Percentiles rank a stretch among this genome's conserved stretches.
Conservation (phyloP, 2,797 vertebrate species). For the Rhabdomys pumilio region DNA sequence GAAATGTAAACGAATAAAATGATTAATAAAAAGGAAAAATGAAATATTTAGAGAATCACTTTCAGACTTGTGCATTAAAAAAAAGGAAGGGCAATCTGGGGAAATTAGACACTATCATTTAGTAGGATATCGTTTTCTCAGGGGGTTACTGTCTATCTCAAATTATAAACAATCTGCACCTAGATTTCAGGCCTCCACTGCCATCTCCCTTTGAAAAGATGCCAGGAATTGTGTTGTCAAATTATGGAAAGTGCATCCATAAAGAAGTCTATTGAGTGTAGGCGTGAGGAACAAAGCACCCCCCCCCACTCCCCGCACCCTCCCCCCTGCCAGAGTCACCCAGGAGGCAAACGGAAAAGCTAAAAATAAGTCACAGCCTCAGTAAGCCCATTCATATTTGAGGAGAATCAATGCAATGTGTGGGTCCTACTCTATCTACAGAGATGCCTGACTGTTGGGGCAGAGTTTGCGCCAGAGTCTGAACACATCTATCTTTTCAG, state of each 20-base stretch:
- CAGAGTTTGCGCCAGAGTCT: neutral
- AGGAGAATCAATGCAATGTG: neutral
- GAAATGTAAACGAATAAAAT: neutral
- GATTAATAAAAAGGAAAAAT: neutral
- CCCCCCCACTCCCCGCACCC: no score
- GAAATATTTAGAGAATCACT: neutral
- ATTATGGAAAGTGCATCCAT: neutral
- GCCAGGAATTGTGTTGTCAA: neutral
- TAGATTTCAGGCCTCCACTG: neutral
- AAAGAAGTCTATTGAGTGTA: constrained; percentile 19
- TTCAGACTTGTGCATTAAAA: constrained; percentile 41
- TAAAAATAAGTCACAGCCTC: constrained; percentile 49
- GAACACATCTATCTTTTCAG: neutral
- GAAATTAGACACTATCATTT: neutral
- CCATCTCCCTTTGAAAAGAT: neutral
- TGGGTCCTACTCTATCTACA: neutral
- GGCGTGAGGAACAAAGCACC: neutral
- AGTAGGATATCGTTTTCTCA: constrained; percentile 1
- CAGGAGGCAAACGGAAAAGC: constrained; percentile 36
- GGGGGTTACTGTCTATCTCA: neutral
- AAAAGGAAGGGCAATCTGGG: neutral
- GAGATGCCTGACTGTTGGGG: fast-evolving
- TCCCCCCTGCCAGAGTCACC: neutral
- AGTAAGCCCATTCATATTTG: constrained; percentile 13
- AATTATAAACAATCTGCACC: neutral